Evolutionary conservation across 2,113 vertebrate species (phyloP).

Genomic region (Callipepla californica): DNA sequence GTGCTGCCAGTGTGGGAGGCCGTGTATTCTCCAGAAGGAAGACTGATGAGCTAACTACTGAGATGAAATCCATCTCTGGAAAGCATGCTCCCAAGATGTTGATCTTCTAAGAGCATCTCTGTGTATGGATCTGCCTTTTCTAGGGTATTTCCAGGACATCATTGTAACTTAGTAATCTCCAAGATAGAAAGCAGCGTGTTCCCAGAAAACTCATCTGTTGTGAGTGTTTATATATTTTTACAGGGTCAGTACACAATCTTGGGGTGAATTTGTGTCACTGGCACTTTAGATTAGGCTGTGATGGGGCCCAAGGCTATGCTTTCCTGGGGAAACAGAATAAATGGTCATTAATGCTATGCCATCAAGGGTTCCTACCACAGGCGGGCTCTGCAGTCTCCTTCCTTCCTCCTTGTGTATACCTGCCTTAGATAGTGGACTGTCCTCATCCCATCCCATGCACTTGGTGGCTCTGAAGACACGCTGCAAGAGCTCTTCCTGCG

Average conservation of each 20-base stretch:
- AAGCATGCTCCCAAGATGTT: background rate
- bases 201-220: background rate
- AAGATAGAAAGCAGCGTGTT: background rate
- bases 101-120: background rate
- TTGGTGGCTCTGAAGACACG: background rate
- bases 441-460: background rate
- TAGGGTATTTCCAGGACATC: background rate
- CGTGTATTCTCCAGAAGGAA: fast-evolving
- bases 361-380: background rate
- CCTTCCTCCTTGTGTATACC: background rate
- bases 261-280: background rate
- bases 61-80: background rate
- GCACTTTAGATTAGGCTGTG: background rate
- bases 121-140: background rate
- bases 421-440: background rate
- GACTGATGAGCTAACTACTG: background rate
- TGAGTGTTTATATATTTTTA: background rate
- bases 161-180: background rate
- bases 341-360: background rate
- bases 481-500: background rate
- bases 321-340: background rate
- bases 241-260: background rate
- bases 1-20: fast-evolving
- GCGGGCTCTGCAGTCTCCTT: background rate
- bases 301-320: background rate